Evolutionary conservation across 2,888 invertebrate species (phyloP).

Genomic region (Agapetus fuscipes): DNA sequence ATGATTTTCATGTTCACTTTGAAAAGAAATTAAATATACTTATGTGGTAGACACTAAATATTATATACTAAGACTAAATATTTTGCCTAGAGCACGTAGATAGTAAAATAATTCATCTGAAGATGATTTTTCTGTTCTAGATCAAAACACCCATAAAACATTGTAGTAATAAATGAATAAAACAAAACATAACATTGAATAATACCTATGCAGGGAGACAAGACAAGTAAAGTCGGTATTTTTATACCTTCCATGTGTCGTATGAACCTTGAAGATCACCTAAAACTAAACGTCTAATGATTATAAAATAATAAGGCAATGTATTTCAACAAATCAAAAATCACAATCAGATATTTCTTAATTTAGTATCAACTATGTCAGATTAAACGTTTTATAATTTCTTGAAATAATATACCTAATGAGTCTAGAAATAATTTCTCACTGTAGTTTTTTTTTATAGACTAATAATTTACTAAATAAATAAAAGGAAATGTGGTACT

Average conservation of each 20-base stretch:
- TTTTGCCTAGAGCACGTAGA: constrained; percentile 1
- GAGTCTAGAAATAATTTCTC: too few species aligned
- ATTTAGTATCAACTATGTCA: too few species aligned
- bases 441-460: too few species aligned
- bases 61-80: not conserved
- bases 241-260: constrained; percentile 18
- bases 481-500: too few species aligned
- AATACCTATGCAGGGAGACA: constrained; percentile 17
- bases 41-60: not conserved
- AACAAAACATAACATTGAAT: constrained; percentile 16
- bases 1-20: too few species aligned
- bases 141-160: constrained; percentile 18
- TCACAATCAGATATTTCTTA: too few species aligned
- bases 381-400: too few species aligned
- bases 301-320: constrained; percentile 19
- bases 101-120: not conserved
- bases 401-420: too few species aligned
- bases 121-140: not conserved
- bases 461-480: too few species aligned
- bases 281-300: constrained; percentile 20
- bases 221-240: constrained; percentile 11
- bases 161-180: constrained; percentile 11
- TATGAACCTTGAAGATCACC: constrained; percentile 18
- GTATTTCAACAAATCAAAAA: too few species aligned
- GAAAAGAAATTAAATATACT: not conserved